Evolutionary conservation across 2,888 invertebrate species (phyloP), one percentile per base, ranked within the genome.

Genomic region (Camponotus fellah): DNA sequence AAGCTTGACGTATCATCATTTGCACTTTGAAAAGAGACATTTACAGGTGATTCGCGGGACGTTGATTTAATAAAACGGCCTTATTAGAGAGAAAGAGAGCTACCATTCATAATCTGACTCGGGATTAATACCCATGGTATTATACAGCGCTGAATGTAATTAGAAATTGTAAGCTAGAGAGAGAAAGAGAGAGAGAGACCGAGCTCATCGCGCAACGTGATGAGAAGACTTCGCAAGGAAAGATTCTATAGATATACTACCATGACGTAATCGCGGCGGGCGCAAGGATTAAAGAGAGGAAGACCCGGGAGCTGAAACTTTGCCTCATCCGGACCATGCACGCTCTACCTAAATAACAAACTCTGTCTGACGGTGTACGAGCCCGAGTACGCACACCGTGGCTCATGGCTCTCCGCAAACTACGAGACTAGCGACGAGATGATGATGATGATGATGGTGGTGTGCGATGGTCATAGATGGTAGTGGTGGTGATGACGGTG

Each of bases 311-410:
- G 85, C 88, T 87, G 79, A 76, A 87, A 88, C 74, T 86, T 87
- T 69, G 81, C 87, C 60, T 85, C 75, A 85, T 88, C 82, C 85
- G 86, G 82, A 3, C 14, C 53, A 84, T 17, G 17, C 49, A 17
- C 17, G 84, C 80, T 74, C 46, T 77, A 79, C 72, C 58, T 62
- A 88, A 87, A 88, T 87, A 87, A 87, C 88, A 83, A 86, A 88
- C 75, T 84, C 77, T 82, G 26, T 66, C 6, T 6, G 77, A 68
- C 58, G 37, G 43, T 46, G 10, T 58, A 68, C 43, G 12, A 56
- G 58, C 64, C 64, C 56, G 65, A 65, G 56, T n/a, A n/a, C n/a
- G n/a, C 56, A 58, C 66, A n/a, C 26, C 21, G 77, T 56, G 81
- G 81, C 87, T 87, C 76, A 81, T 53, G 81, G 83, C 87, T 87